Conservation (phyloP, 2,797 vertebrate species). For the Hydrophis major region DNA sequence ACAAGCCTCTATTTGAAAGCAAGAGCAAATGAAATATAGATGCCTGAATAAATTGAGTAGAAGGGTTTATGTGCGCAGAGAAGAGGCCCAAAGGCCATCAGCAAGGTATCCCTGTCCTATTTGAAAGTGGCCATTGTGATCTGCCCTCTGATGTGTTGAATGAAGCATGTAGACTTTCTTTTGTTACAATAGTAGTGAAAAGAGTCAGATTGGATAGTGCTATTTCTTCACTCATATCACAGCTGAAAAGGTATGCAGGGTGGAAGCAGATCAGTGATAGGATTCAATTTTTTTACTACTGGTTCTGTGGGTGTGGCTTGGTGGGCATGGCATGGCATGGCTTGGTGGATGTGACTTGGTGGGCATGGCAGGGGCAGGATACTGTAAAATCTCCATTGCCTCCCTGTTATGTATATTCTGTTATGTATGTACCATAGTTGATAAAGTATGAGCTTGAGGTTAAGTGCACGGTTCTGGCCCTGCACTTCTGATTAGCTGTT, state of each 20-base stretch:
- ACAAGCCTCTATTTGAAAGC: not conserved
- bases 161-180: not conserved
- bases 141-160: not conserved
- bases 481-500: no score
- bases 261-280: not conserved
- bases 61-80: not conserved
- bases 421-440: no score
- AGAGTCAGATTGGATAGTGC: not conserved
- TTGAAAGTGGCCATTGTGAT: not conserved
- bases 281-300: no score
- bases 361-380: no score
- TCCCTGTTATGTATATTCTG: no score
- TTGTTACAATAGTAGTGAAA: not conserved
- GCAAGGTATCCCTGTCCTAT: not conserved
- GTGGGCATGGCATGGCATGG: no score
- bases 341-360: no score
- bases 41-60: not conserved
- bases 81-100: not conserved
- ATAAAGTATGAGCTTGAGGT: no score
- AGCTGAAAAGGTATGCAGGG: not conserved
- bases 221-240: not conserved
- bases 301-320: no score
- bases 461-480: no score
- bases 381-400: no score
- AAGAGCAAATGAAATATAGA: not conserved